Evolutionary conservation across 1,140 invertebrate species (phyloP), one percentile per base, ranked within the genome.

Genomic region (Hesperophylax magnus): DNA sequence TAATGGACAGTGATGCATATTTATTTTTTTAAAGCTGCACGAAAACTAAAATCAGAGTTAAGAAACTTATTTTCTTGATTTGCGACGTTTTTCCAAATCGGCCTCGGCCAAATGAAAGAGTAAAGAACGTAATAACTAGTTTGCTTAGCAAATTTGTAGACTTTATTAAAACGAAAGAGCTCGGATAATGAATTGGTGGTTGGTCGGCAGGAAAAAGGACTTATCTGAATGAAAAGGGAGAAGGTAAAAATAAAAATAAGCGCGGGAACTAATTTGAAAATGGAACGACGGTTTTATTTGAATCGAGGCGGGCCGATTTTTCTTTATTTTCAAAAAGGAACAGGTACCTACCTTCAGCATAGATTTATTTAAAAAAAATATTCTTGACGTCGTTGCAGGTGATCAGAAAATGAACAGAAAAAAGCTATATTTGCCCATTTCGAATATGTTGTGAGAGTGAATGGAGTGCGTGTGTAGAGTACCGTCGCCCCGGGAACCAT

Each of bases 131-230:
- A n/a, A 71, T 71, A 71, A 71, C 67, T 71, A 71, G 67, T 71
- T 71, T 71, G 67, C 67, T 52, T 52, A 71, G 67, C 67, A 71
- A 71, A 71, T 71, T 71, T 71, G 67, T 71, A 71, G 67, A 71
- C 67, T 71, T 71, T 71, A 71, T 71, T 71, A 71, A 71, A 71
- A 71, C 39, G 67, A 17, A 67, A 52, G 39, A 71, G 63, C 63
- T 20, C 39, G 67, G 34, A 71, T 71, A 71, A 71, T 71, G 67
- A 71, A 71, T 71, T 71, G 67, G 67, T 71, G 67, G n/a, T n/a
- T 71, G 39, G 67, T 18, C 67, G 20, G 67, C 22, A 14, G 67
- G 61, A 71, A 71, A 71, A 71, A 71, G 9, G 67, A 71, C 61
- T 31, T 22, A 24, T 31, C 24, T 15, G 20, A 71, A 71, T 7